phyloP scores from a whole-genome alignment of 2,888 invertebrate species.

The Crocallis elinguaria region DNA sequence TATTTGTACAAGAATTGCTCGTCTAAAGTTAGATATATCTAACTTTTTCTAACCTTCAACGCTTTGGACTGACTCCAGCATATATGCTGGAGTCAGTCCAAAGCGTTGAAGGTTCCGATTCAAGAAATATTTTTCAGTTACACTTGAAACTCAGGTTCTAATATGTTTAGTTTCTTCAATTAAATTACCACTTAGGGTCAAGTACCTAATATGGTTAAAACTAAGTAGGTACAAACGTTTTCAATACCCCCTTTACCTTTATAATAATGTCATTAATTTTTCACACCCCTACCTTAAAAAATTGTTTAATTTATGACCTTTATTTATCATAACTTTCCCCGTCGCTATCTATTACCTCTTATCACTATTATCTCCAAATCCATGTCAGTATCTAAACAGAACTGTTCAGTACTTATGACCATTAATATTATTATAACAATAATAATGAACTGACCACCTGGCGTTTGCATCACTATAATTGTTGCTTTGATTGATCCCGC shows the following conservation, averaged over 20 bases:
- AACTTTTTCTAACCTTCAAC: too few relatives aligned
- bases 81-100: too few relatives aligned
- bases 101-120: too few relatives aligned
- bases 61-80: too few relatives aligned
- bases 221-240: too few relatives aligned
- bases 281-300: constrained; percentile 8
- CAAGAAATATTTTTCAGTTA: too few relatives aligned
- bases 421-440: constrained; percentile 64
- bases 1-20: too few relatives aligned
- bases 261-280: not conserved
- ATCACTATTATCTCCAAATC: constrained; percentile 22
- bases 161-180: too few relatives aligned
- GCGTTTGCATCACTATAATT: constrained; percentile 63
- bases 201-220: too few relatives aligned
- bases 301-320: constrained; percentile 1
- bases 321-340: constrained; percentile 4
- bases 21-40: too few relatives aligned
- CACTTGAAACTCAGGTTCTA: too few relatives aligned
- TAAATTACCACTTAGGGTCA: too few relatives aligned
- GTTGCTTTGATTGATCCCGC: constrained; percentile 65
- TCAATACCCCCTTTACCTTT: not conserved
- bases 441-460: constrained; percentile 67
- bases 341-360: constrained; percentile 18
- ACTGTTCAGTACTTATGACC: constrained; percentile 13
- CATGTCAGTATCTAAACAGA: constrained; percentile 26